phyloP scores from a whole-genome alignment of 2,113 vertebrate species.

The Orycteropus afer region DNA sequence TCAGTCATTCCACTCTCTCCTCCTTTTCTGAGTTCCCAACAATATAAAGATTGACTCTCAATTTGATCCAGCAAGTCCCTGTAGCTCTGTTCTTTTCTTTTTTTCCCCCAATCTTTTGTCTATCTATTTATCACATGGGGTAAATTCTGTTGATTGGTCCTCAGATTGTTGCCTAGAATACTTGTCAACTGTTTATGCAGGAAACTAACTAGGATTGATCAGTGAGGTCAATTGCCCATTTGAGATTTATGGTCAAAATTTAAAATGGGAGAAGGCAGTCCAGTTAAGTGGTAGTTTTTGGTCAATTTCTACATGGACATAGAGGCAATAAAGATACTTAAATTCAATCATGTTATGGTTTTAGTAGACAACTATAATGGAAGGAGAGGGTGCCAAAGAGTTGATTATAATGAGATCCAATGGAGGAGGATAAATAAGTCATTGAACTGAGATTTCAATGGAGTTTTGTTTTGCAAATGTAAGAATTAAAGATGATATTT shows the following conservation, averaged over 20 bases:
- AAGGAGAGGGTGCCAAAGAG: fast-evolving
- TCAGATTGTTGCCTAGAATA: background rate
- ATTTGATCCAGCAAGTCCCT: background rate
- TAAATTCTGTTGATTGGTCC: background rate
- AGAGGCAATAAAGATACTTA: background rate
- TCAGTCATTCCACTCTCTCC: too few relatives aligned
- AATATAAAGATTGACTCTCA: too few relatives aligned
- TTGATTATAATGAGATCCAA: background rate
- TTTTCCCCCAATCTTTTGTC: background rate
- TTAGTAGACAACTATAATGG: background rate
- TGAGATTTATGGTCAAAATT: background rate
- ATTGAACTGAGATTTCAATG: background rate
- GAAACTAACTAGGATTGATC: background rate
- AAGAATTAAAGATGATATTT: background rate
- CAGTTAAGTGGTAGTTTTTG: background rate
- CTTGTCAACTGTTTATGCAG: background rate
- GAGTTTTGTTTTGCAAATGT: background rate
- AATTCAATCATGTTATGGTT: too few relatives aligned
- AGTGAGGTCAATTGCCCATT: background rate
- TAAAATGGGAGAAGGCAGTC: background rate
- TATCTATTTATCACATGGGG: too few relatives aligned
- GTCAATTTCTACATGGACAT: background rate
- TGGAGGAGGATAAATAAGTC: too few relatives aligned
- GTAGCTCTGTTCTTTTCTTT: background rate
- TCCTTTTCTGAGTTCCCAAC: too few relatives aligned